Percentiles rank a stretch among this genome's conserved stretches.
Conservation (phyloP, 2,113 vertebrate species). For the Gymnobelideus leadbeateri region DNA sequence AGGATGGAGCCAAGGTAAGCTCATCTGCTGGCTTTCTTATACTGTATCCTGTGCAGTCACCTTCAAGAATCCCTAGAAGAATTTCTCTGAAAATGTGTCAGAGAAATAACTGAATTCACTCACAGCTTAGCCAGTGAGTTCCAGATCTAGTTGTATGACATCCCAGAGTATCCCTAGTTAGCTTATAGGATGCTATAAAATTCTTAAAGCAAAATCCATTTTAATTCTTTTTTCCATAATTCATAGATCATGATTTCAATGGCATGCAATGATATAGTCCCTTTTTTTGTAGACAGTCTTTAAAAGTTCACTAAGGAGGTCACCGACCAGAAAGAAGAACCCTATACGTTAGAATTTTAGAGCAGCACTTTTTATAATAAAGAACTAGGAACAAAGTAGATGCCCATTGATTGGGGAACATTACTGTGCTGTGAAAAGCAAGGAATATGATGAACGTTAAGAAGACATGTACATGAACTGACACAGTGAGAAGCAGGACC, state of each 20-base stretch:
- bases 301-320: not conserved
- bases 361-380: not conserved
- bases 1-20: no score
- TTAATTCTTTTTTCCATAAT: not conserved
- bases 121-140: not conserved
- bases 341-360: not conserved
- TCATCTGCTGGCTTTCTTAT: no score
- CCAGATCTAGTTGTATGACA: not conserved
- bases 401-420: not conserved
- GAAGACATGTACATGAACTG: not conserved
- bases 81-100: not conserved
- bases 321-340: not conserved
- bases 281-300: not conserved
- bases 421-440: not conserved
- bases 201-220: not conserved
- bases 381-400: not conserved
- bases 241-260: not conserved
- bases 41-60: no score
- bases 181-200: not conserved
- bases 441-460: not conserved
- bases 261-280: not conserved
- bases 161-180: not conserved
- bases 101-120: not conserved
- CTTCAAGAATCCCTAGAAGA: no score
- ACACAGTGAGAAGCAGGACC: not conserved